These are phyloP conservation scores for Limanda limanda DNA, from an alignment of 2,113 vertebrate species.

Conservation along the genomic window DNA sequence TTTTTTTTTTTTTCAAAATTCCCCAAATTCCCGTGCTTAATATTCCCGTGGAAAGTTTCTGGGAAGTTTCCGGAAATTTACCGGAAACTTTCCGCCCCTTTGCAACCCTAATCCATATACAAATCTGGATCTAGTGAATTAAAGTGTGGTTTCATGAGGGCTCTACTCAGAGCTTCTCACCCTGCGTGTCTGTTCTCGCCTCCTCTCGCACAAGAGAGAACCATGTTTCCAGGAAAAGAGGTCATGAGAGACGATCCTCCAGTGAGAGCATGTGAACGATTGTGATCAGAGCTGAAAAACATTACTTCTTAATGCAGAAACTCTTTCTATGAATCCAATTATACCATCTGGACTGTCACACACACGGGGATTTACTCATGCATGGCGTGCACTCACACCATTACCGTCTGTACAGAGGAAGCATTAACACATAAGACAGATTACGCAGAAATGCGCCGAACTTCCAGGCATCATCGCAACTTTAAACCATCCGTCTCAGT, in stretches of 20 bases:
- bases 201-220: no score
- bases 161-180: no score
- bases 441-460: conserved; percentile 40
- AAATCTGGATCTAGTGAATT: no score
- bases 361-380: conserved; percentile 7
- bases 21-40: no score
- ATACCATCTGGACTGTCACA: conserved; percentile 33
- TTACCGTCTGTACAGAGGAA: conserved; percentile 46
- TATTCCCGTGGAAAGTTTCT: no score
- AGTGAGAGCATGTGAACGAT: background rate
- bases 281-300: conserved; percentile 40
- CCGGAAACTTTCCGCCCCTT: no score
- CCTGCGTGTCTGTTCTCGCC: background rate
- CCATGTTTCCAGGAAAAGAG: background rate
- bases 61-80: no score
- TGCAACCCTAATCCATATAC: no score
- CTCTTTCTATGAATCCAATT: conserved; percentile 34
- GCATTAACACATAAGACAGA: conserved; percentile 46
- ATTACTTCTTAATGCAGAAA: conserved; percentile 43
- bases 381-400: conserved; percentile 39
- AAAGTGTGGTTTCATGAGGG: no score
- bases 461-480: conserved; percentile 31
- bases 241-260: background rate
- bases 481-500: conserved; percentile 31
- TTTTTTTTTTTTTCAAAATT: no score